phyloP scores from a whole-genome alignment of 2,888 invertebrate species.

The Ditylenchus weischeri region DNA sequence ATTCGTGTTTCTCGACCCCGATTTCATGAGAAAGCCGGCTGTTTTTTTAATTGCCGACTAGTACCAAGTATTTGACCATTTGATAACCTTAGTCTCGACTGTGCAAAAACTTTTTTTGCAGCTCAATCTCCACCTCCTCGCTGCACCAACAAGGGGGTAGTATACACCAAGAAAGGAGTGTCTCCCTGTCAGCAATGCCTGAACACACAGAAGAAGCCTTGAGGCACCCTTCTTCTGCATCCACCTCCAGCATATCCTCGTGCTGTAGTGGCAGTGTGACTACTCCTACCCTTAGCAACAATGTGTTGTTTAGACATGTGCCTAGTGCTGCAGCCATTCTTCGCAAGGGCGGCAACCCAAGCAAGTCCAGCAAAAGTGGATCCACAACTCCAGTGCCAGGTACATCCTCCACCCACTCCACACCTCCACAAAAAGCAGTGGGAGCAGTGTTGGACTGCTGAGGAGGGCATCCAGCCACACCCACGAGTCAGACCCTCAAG shows the following conservation, averaged over 20 bases:
- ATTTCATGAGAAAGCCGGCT: too few species aligned
- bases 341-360: not conserved
- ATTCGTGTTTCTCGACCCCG: too few species aligned
- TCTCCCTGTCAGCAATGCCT: not conserved
- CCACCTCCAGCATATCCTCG: not conserved
- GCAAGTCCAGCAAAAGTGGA: too few species aligned
- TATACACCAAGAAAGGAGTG: not conserved
- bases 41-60: too few species aligned
- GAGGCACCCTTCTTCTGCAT: not conserved
- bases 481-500: not conserved
- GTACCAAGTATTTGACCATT: too few species aligned
- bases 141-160: not conserved
- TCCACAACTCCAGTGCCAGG: not conserved
- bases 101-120: too few species aligned
- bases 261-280: too few species aligned
- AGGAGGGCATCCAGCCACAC: not conserved
- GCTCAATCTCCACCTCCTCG: too few species aligned
- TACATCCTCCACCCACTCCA: not conserved
- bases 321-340: constrained; percentile 9
- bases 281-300: too few species aligned
- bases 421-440: not conserved
- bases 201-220: not conserved
- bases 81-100: too few species aligned
- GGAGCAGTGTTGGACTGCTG: not conserved
- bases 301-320: constrained; percentile 12